These are phyloP conservation scores for Synchiropus splendidus DNA, from an alignment of 2,113 vertebrate species.

Conservation along the genomic window DNA sequence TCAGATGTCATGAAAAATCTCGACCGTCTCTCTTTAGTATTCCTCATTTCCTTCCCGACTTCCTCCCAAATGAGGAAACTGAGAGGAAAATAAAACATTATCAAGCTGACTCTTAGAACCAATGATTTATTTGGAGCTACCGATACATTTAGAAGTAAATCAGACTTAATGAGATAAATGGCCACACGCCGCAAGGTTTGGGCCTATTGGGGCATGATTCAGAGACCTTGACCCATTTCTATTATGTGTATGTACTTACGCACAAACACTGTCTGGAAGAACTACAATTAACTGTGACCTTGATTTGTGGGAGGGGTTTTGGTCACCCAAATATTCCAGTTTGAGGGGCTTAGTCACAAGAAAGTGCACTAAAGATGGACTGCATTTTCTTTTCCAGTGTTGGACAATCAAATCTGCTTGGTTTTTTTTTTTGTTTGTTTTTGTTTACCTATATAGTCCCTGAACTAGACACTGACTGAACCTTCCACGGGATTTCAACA, in stretches of 20 bases:
- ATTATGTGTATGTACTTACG: slow-evolving; percentile 30
- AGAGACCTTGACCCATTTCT: slow-evolving; percentile 53
- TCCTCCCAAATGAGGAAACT: slow-evolving; percentile 24
- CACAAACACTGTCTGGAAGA: slow-evolving; percentile 19
- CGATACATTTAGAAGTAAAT: neutral
- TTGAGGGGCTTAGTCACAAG: slow-evolving; percentile 1
- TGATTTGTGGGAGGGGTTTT: slow-evolving; percentile 4
- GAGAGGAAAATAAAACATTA: neutral
- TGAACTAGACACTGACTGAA: too few relatives aligned
- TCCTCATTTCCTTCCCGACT: slow-evolving; percentile 18
- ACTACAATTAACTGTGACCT: slow-evolving; percentile 19
- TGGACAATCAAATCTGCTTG: neutral
- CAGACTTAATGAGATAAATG: slow-evolving; percentile 6
- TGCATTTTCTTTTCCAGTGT: too few relatives aligned
- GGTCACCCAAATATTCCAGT: slow-evolving; percentile 19
- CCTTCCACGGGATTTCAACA: neutral
- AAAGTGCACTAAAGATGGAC: too few relatives aligned
- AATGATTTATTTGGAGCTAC: too few relatives aligned
- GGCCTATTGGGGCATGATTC: slow-evolving; percentile 45
- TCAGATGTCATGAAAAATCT: slow-evolving; percentile 67
- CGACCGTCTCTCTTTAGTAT: slow-evolving; percentile 15
- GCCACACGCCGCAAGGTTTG: slow-evolving; percentile 22
- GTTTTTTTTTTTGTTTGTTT: too few relatives aligned
- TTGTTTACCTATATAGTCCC: too few relatives aligned
- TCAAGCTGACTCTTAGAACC: too few relatives aligned